Conservation (phyloP, 1,140 invertebrate genomes). For the Yoshiicerus persimilis region DNA sequence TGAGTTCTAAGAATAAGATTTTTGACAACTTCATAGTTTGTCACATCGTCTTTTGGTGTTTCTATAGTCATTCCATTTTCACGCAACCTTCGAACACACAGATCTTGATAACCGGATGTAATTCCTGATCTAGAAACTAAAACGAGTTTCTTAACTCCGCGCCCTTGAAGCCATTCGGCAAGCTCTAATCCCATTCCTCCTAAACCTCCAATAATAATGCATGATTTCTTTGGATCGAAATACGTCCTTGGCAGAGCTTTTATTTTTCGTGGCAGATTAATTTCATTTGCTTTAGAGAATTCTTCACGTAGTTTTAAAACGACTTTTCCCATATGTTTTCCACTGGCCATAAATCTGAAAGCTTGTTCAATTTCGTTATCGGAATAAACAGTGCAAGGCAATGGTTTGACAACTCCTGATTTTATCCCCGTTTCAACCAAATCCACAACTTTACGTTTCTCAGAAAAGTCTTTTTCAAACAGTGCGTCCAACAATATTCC, state of each 20-base stretch:
- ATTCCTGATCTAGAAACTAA: conserved; percentile 86
- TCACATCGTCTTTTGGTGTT: conserved; percentile 71
- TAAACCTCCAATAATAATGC: conserved; percentile 83
- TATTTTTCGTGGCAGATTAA: conserved; percentile 85
- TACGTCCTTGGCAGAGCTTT: conserved; percentile 79
- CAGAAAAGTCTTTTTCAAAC: conserved; percentile 62
- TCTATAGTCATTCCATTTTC: conserved; percentile 69
- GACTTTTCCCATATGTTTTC: conserved; percentile 97
- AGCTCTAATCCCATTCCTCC: conserved; percentile 95
- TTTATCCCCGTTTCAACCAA: conserved; percentile 80
- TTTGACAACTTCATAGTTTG: conserved; percentile 67
- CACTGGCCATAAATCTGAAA: conserved; percentile 93
- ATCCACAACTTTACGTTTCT: conserved; percentile 63
- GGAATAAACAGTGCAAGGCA: conserved; percentile 78
- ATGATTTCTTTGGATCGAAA: conserved; percentile 83
- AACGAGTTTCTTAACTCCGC: conserved; percentile 80
- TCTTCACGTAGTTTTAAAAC: conserved; percentile 82
- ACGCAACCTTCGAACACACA: conserved; percentile 75
- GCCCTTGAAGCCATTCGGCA: conserved; percentile 80
- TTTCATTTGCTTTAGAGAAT: conserved; percentile 58
- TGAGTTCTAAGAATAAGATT: conserved; percentile 63
- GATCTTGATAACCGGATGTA: conserved; percentile 82
- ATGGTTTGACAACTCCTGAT: conserved; percentile 78
- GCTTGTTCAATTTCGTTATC: conserved; percentile 87
- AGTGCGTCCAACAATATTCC: conserved; percentile 91